These are phyloP conservation scores for Zoanthus sociatus DNA, from an alignment of 92 coral and sea anemone species.

Conservation along the genomic window DNA sequence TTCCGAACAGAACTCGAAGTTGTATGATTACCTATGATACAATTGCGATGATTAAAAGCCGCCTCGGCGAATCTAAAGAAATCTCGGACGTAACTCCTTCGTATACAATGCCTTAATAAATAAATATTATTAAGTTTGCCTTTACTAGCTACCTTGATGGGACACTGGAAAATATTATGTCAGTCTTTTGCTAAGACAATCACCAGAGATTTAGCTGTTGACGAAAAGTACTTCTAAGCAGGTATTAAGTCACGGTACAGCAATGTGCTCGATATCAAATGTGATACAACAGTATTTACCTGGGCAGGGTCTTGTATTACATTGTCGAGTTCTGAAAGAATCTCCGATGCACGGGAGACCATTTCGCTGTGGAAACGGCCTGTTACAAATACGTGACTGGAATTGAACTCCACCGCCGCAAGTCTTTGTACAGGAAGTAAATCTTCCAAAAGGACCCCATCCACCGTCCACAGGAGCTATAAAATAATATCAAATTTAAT, in stretches of 20 bases:
- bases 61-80: too few relatives aligned
- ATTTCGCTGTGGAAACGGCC: not conserved
- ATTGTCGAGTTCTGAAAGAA: not conserved
- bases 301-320: not conserved
- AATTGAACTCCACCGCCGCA: slow-evolving; percentile 15
- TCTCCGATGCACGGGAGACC: not conserved
- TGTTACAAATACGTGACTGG: not conserved
- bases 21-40: too few relatives aligned
- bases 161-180: too few relatives aligned
- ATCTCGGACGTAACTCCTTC: too few relatives aligned
- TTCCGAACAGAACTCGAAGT: too few relatives aligned
- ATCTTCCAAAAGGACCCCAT: not conserved
- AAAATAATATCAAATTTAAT: not conserved
- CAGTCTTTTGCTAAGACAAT: too few relatives aligned
- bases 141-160: too few relatives aligned
- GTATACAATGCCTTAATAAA: too few relatives aligned
- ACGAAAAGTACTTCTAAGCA: not conserved
- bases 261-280: not conserved
- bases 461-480: not conserved
- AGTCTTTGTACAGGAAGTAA: not conserved
- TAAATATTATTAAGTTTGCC: too few relatives aligned
- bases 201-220: not conserved
- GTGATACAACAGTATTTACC: not conserved
- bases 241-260: not conserved
- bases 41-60: too few relatives aligned